Base-by-base conservation (phyloP, 2,888 invertebrate species). In the Rotaria magnacalcarata region DNA sequence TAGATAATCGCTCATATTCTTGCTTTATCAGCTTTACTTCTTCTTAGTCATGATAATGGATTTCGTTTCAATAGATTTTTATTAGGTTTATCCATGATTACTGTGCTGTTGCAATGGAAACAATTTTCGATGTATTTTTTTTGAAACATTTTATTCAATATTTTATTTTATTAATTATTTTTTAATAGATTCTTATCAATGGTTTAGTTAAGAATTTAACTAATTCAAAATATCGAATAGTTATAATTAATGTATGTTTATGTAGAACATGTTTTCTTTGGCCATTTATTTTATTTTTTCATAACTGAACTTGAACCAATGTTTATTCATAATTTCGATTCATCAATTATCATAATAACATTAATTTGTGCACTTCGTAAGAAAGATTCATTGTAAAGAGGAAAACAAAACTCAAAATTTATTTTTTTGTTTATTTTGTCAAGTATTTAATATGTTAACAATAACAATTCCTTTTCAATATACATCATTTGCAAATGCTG, bases 51-150 rank as follows among this genome's bases (percentile, higher is more conserved):
- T n/a, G 24, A 47, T 80, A 19, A 80, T 47, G 80, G 80, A 24
- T 80, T 80, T 80, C 80, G 80, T 24, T 80, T 80, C 34, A 80
- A 80, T 80, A 43, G 7, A 80, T 80, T 80, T 80, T n/a, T 47
- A 80, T 19, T 80, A 47, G 80, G 24, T 24, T 47, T 43, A n/a
- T 24, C n/a, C 43, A 47, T 80, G 47, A 19, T 47, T 24, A 24
- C 34, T 24, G 43, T 80, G 43, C 80, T 80, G 47, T 43, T n/a
- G 7, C 47, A 47, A 47, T 80, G 47, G 47, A 80, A 80, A 80
- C 80, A 47, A 80, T 24, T n/a, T 80, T 80, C 47, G 80, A 80
- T 47, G 80, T 80, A 47, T n/a, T 24, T 80, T 47, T 47, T 34
- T 34, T 67, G 10, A 50, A 11, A 34, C 34, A 34, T 34, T 5